A percentile compares a stretch with the other conserved stretches of the same genome.
phyloP scores from a whole-genome alignment of 2,888 invertebrate genomes.

The Limulus polyphemus region DNA sequence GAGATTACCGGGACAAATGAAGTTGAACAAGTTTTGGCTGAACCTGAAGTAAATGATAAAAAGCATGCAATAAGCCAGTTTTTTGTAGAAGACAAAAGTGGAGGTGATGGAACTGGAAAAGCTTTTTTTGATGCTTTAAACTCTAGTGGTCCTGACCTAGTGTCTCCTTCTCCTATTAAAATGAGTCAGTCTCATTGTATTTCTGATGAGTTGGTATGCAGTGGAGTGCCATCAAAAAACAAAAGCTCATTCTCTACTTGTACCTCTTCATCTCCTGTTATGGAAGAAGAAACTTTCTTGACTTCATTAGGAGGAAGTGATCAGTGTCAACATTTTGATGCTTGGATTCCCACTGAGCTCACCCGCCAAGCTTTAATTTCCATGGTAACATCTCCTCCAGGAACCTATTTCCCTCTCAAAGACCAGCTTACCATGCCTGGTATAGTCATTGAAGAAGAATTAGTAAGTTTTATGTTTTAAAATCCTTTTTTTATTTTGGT shows the following conservation, averaged over 20 bases:
- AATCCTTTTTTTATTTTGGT: neutral
- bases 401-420: conserved; percentile 55
- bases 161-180: neutral
- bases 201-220: neutral
- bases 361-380: conserved; percentile 50
- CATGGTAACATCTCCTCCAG: conserved; percentile 52
- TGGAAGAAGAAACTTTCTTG: conserved; percentile 8
- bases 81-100: conserved; percentile 19
- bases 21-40: neutral
- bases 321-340: conserved; percentile 30
- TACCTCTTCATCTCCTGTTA: neutral
- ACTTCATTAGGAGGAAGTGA: conserved; percentile 11
- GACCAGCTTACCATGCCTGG: conserved; percentile 75
- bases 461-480: conserved; percentile 45
- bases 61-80: conserved; percentile 14
- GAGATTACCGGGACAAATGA: neutral
- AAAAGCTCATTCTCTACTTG: neutral
- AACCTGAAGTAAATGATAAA: neutral
- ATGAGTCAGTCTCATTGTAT: neutral
- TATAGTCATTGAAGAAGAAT: conserved; percentile 62
- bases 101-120: conserved; percentile 19
- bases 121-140: conserved; percentile 21
- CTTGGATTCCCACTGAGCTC: conserved; percentile 66
- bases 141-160: conserved; percentile 1
- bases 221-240: neutral